phyloP scores from a whole-genome alignment of 2,888 invertebrate genomes.

The Pristionchus entomophagus region DNA sequence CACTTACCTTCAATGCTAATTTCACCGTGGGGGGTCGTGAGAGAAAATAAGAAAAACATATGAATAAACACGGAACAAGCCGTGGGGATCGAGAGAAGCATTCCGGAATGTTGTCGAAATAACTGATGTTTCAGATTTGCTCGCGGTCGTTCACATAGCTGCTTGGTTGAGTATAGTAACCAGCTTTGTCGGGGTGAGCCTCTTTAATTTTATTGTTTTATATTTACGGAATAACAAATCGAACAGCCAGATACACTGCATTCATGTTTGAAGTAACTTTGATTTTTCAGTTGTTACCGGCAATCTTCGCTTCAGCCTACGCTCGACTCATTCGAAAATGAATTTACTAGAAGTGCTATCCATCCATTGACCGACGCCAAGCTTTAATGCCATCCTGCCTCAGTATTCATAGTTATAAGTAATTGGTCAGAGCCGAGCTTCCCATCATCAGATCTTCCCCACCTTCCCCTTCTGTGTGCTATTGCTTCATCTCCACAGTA shows the following conservation, averaged over 20 bases:
- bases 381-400: conserved; percentile 20
- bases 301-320: conserved; percentile 68
- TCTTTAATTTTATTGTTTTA: neutral
- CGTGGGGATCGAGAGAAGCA: too few species aligned
- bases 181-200: conserved; percentile 66
- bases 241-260: too few species aligned
- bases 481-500: conserved; percentile 1
- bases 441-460: neutral
- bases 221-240: too few species aligned
- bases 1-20: too few species aligned
- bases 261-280: neutral
- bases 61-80: too few species aligned
- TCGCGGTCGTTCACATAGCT: conserved; percentile 71
- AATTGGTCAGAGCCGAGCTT: conserved; percentile 19
- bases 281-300: conserved; percentile 70
- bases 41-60: too few species aligned
- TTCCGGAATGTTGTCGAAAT: too few species aligned
- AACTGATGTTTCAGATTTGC: conserved; percentile 63
- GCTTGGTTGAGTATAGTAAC: conserved; percentile 70
- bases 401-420: neutral
- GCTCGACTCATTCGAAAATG: conserved; percentile 72
- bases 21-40: too few species aligned
- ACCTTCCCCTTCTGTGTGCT: neutral
- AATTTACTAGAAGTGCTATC: too few species aligned
- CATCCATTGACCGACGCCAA: too few species aligned